Evolutionary conservation across 2,888 invertebrate species (phyloP), one percentile per base, ranked within the genome.

Genomic region (Bursaphelenchus okinawaensis): DNA sequence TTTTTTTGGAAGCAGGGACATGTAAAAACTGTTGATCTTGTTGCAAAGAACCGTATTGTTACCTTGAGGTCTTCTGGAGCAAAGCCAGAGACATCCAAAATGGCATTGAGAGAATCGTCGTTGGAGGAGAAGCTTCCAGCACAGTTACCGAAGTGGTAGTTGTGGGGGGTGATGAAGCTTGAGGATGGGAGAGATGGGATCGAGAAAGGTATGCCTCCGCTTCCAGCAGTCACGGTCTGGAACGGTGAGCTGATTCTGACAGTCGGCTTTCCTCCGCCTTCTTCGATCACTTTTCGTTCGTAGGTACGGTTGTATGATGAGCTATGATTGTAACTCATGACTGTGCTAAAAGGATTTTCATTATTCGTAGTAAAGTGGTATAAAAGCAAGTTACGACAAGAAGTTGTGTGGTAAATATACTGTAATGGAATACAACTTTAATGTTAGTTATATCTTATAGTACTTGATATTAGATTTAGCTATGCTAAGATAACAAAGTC

Each of bases 221-320:
- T 61, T 50, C 61, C 56, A 57, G 54, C 40, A 50, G 12, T 65
- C 55, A 71, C 68, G 24, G 68, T 74, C 20, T 71, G 71, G 51
- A 70, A 56, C 7, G 70, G 70, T 1, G 72, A 57, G n/a, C 63
- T 50, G 22, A 59, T 59, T 26, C 50, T 31, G 19, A 59, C 60
- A n/a, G 51, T 59, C 8, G 60, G 60, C 28, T 59, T 59, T 9
- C 64, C 64, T 24, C 28, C 27, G 50, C 64, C 62, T 51, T 75
- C 73, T 29, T 73, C 73, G 40, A 75, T 65, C 52, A 79, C 79
- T 69, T 79, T 80, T 60, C 79, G 71, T 66, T 79, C 79, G 65
- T 75, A 79, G 20, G 79, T 80, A 24, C 79, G 66, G 67, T 79
- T 79, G 68, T 78, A 79, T 52, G 75, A 74, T 19, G 76, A 75